A percentile compares a stretch with the other conserved stretches of the same genome.
phyloP scores from a whole-genome alignment of 2,113 vertebrate species.

The Dolichallabes microphthalmus region DNA sequence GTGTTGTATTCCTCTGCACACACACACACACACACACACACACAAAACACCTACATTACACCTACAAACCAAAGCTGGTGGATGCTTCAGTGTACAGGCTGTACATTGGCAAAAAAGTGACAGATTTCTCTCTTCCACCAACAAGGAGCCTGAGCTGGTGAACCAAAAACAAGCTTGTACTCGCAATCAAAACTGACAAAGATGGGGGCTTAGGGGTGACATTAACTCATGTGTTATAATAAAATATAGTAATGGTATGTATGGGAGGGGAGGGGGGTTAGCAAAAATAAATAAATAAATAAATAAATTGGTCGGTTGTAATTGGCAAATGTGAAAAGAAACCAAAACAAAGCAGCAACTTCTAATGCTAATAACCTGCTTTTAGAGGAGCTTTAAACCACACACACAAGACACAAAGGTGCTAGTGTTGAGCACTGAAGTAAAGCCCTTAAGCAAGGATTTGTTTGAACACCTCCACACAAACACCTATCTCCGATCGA shows the following conservation, averaged over 20 bases:
- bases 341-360: background rate
- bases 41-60: constrained; percentile 18
- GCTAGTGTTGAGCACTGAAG: background rate
- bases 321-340: background rate
- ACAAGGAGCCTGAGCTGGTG: background rate
- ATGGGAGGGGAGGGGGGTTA: background rate
- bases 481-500: constrained; percentile 37
- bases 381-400: background rate
- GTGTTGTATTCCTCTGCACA: constrained; percentile 90
- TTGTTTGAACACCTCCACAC: constrained; percentile 30
- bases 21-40: background rate
- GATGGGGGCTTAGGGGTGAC: background rate
- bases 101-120: background rate
- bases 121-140: background rate
- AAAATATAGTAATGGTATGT: background rate
- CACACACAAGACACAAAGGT: constrained; percentile 5
- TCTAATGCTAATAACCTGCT: background rate
- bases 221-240: background rate
- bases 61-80: background rate
- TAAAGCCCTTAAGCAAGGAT: constrained; percentile 16
- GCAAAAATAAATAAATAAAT: too few species aligned
- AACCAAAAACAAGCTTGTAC: constrained; percentile 1
- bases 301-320: background rate
- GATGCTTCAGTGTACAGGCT: background rate
- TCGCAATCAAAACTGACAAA: background rate